Percentiles rank a stretch among this genome's conserved stretches.
phyloP scores from a whole-genome alignment of 2,888 invertebrate species.

The Nomada lathburiana region DNA sequence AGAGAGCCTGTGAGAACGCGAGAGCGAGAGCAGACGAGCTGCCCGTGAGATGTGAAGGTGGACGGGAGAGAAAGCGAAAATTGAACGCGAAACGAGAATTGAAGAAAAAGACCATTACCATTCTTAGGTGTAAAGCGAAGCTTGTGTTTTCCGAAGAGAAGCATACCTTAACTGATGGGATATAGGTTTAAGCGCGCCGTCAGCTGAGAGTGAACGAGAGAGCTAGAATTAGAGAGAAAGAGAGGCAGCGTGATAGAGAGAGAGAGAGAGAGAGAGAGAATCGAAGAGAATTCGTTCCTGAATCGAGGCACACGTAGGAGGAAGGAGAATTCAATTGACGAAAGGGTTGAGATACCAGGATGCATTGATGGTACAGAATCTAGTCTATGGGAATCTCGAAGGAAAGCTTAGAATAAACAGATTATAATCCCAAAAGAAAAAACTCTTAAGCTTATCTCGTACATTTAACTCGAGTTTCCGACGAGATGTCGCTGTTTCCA shows the following conservation, averaged over 20 bases:
- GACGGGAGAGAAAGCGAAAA: not conserved
- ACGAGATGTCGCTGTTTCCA: conserved; percentile 56
- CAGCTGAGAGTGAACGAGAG: conserved; percentile 17
- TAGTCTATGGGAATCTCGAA: conserved; percentile 24
- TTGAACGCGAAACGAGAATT: not conserved
- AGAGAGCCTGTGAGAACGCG: conserved; percentile 55
- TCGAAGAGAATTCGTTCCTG: conserved; percentile 52
- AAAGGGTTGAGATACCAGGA: conserved; percentile 28
- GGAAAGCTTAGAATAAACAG: conserved; percentile 64
- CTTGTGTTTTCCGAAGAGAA: conserved; percentile 74
- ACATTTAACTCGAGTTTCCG: conserved; percentile 64
- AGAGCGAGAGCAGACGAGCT: conserved; percentile 15
- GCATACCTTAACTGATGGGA: conserved; percentile 67
- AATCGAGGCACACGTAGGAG: conserved; percentile 33
- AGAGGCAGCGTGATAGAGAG: not conserved
- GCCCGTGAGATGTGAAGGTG: conserved; percentile 17
- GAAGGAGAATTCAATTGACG: conserved; percentile 35
- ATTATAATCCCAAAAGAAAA: conserved; percentile 70
- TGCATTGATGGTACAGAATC: conserved; percentile 54
- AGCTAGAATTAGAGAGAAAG: not conserved
- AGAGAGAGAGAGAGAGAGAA: conserved; percentile 21
- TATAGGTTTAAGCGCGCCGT: conserved; percentile 60
- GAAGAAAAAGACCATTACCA: conserved; percentile 70
- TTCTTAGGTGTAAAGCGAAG: conserved; percentile 71
- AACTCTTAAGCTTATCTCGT: conserved; percentile 64